Conservation (phyloP, 2,888 invertebrate species). For the Tipula lateralis region DNA sequence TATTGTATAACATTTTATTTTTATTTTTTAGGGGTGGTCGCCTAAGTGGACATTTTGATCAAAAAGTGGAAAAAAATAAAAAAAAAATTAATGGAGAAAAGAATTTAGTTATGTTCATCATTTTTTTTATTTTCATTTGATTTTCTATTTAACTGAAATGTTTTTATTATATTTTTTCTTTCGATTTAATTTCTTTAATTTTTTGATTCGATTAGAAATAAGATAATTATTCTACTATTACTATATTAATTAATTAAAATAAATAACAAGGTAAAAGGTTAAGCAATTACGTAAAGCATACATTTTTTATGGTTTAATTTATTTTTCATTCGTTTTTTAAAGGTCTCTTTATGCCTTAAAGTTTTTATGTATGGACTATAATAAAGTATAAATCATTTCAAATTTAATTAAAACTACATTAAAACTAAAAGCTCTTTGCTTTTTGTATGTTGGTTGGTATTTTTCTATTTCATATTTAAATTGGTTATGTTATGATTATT, state of each 20-base stretch:
- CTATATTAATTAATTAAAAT: conserved; percentile 2
- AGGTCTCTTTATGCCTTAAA: not conserved
- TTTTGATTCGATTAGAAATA: conserved; percentile 7
- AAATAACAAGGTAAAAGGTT: not conserved
- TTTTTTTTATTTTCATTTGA: not conserved
- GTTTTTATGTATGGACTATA: not conserved
- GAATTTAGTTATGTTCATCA: not conserved
- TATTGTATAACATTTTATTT: not conserved
- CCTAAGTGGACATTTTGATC: conserved; percentile 39
- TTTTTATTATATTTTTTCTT: not conserved
- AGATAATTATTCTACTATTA: not conserved
- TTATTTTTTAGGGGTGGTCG: conserved; percentile 42
- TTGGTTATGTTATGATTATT: not conserved
- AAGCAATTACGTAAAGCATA: conserved; percentile 1
- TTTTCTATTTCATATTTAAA: not conserved
- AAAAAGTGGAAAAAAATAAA: conserved; percentile 34
- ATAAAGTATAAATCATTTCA: not conserved
- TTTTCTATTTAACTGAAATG: not conserved
- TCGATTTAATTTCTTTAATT: not conserved
- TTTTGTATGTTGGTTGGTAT: not conserved
- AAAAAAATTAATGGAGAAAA: not conserved
- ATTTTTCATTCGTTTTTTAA: not conserved
- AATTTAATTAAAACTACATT: not conserved
- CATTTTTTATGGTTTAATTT: not conserved
- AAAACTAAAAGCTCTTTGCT: not conserved